Conservation (phyloP, 2,888 invertebrate species). For the Nemotelus nigrinus region DNA sequence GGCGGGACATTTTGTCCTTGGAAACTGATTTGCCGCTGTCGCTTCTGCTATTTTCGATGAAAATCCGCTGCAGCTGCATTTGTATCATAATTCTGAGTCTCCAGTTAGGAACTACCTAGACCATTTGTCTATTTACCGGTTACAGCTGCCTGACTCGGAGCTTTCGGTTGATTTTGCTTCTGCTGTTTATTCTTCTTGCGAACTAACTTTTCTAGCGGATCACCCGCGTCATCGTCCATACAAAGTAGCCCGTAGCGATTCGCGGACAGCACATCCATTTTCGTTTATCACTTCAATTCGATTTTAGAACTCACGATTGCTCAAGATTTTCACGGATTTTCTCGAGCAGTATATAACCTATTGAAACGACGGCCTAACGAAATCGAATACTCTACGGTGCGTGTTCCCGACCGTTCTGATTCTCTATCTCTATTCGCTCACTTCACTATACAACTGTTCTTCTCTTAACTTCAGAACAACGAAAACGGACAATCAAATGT, state of each 20-base stretch:
- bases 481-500: too few relatives aligned
- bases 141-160: slow-evolving; percentile 28
- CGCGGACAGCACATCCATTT: slow-evolving; percentile 64
- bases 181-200: slow-evolving; percentile 60
- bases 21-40: slow-evolving; percentile 6
- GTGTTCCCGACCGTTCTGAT: slow-evolving; percentile 25
- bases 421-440: too few relatives aligned
- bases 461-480: too few relatives aligned
- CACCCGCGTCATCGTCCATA: slow-evolving; percentile 65
- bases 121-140: slow-evolving; percentile 12
- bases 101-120: neutral
- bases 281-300: slow-evolving; percentile 51
- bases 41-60: neutral
- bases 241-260: slow-evolving; percentile 65
- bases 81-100: neutral
- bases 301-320: slow-evolving; percentile 37
- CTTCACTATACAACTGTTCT: too few relatives aligned
- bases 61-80: neutral
- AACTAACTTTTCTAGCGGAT: slow-evolving; percentile 64
- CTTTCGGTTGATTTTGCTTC: slow-evolving; percentile 40
- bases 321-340: slow-evolving; percentile 44
- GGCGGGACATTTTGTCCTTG: neutral
- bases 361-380: neutral
- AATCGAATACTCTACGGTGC: slow-evolving; percentile 31
- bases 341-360: neutral